Conservation (phyloP, 2,888 invertebrate species). For the Caenorhabditis imperialis region DNA sequence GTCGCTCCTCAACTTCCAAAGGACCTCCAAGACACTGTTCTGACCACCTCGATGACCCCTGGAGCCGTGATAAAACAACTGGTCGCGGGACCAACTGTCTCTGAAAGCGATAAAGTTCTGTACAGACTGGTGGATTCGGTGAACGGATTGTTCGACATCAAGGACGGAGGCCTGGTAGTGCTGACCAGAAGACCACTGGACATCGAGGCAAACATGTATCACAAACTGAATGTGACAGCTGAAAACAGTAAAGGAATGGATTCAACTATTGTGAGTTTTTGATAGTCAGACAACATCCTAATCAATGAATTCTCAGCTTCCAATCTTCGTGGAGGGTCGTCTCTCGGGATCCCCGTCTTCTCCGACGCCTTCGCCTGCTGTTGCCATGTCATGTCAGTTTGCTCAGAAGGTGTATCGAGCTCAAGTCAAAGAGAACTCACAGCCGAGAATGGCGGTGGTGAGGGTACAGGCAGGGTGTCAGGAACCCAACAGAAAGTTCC, state of each 20-base stretch:
- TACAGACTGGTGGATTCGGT: slow-evolving; percentile 30
- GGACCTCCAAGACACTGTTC: slow-evolving; percentile 2
- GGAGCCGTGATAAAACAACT: slow-evolving; percentile 38
- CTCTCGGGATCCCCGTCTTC: not conserved
- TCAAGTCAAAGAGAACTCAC: slow-evolving; percentile 68
- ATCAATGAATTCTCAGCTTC: slow-evolving; percentile 55
- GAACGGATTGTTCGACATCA: slow-evolving; percentile 45
- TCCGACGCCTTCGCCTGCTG: slow-evolving; percentile 6
- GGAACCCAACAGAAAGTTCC: slow-evolving; percentile 19
- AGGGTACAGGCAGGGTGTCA: slow-evolving; percentile 59
- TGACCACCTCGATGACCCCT: slow-evolving; percentile 18
- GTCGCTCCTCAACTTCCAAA: slow-evolving; percentile 36
- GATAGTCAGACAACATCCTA: no score
- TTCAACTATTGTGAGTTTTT: slow-evolving; percentile 50
- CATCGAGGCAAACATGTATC: slow-evolving; percentile 60
- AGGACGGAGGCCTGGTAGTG: slow-evolving; percentile 57
- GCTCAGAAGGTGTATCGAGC: slow-evolving; percentile 67
- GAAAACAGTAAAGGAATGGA: slow-evolving; percentile 60
- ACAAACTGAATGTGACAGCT: slow-evolving; percentile 68
- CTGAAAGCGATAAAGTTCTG: slow-evolving; percentile 18
- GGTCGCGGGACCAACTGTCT: slow-evolving; percentile 33
- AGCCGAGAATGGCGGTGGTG: slow-evolving; percentile 50
- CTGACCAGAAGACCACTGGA: slow-evolving; percentile 62
- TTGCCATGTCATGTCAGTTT: slow-evolving; percentile 59
- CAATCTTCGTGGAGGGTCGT: slow-evolving; percentile 49